Percentiles rank a stretch among this genome's conserved stretches.
Evolutionary conservation across 2,888 invertebrate species (phyloP).

Genomic region (Stenoptilia bipunctidactyla): DNA sequence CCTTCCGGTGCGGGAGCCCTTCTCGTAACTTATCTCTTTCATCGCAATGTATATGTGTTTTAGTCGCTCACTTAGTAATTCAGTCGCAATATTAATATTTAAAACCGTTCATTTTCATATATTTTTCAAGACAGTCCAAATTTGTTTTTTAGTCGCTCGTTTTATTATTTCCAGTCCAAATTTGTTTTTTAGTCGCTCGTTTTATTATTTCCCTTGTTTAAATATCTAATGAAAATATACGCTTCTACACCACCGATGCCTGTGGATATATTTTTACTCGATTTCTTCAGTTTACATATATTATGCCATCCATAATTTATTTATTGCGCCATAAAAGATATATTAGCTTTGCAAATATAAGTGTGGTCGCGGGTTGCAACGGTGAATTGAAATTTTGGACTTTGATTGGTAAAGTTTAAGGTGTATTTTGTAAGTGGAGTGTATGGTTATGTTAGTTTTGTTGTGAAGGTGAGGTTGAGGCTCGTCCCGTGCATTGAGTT

Average conservation of each 20-base stretch:
- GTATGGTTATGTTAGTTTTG: slow-evolving; percentile 5
- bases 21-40: too few relatives aligned
- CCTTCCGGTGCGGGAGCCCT: too few relatives aligned
- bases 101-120: too few relatives aligned
- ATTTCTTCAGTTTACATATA: background rate
- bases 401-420: too few relatives aligned
- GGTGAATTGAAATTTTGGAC: background rate
- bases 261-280: background rate
- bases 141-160: too few relatives aligned
- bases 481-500: slow-evolving; percentile 19
- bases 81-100: too few relatives aligned
- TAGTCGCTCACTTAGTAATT: too few relatives aligned
- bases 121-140: too few relatives aligned
- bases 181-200: too few relatives aligned
- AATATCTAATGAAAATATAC: background rate
- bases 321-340: slow-evolving; percentile 21
- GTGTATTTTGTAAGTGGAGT: slow-evolving; percentile 2
- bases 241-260: background rate
- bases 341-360: slow-evolving; percentile 23
- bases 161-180: too few relatives aligned
- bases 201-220: background rate
- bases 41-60: too few relatives aligned
- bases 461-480: background rate
- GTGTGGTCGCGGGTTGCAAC: slow-evolving; percentile 9
- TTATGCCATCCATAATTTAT: slow-evolving; percentile 17